Percentiles rank a stretch among this genome's conserved stretches.
phyloP scores from a whole-genome alignment of 2,797 vertebrate genomes.

The Falco rusticolus region DNA sequence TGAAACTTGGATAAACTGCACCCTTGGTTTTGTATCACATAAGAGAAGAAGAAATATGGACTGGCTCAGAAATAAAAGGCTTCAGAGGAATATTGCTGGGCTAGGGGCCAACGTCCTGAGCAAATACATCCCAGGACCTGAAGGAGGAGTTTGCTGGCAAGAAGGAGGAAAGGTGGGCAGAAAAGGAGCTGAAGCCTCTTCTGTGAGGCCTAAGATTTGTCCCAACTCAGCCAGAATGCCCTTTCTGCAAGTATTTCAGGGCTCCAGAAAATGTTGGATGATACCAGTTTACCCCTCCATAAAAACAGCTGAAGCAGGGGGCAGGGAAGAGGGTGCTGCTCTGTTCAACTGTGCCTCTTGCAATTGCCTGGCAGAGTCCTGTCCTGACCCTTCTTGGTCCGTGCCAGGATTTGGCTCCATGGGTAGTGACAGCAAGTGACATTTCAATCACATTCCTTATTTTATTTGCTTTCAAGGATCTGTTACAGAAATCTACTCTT shows the following conservation, averaged over 20 bases:
- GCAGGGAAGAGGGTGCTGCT: not conserved
- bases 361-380: not conserved
- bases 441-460: not conserved
- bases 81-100: not conserved
- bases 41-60: not conserved
- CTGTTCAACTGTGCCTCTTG: not conserved
- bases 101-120: not conserved
- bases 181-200: not conserved
- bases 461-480: not conserved
- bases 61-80: not conserved
- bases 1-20: not conserved
- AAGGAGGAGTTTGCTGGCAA: not conserved
- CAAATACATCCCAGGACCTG: not conserved
- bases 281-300: not conserved
- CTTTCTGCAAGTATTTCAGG: not conserved
- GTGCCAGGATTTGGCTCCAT: not conserved
- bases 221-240: not conserved
- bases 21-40: not conserved
- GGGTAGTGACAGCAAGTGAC: not conserved
- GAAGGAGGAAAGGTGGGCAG: not conserved
- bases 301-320: not conserved
- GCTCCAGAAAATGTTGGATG: not conserved
- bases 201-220: not conserved
- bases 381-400: accelerated
- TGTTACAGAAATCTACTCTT: not conserved